Evolutionary conservation across 2,113 vertebrate genomes (phyloP).

Genomic region (pig (Sus scrofa)): T2T-Sscrofa CM000817.6:174240501-174241000

Average conservation of each 20-base stretch:
- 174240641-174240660: slow-evolving; percentile 91
- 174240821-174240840: not conserved
- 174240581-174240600: slow-evolving; percentile 64
- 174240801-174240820: not conserved
- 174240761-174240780: not conserved
- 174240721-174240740: not conserved
- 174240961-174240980: not conserved
- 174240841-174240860: not conserved
- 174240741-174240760: not conserved
- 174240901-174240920: not conserved
- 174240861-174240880: not conserved
- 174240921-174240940: not conserved
- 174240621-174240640: slow-evolving; percentile 91
- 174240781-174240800: not conserved
- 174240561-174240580: no score
- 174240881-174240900: not conserved
- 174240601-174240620: slow-evolving; percentile 89
- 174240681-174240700: slow-evolving; percentile 89
- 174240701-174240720: slow-evolving; percentile 60
- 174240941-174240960: not conserved
- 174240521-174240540: no score
- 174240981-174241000: not conserved
- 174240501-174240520: no score
- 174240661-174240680: slow-evolving; percentile 90
- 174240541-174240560: no score